A percentile compares a stretch with the other conserved stretches of the same genome.
Conservation (phyloP, 2,888 invertebrate genomes). For the Amblyjoppa proteus region DNA sequence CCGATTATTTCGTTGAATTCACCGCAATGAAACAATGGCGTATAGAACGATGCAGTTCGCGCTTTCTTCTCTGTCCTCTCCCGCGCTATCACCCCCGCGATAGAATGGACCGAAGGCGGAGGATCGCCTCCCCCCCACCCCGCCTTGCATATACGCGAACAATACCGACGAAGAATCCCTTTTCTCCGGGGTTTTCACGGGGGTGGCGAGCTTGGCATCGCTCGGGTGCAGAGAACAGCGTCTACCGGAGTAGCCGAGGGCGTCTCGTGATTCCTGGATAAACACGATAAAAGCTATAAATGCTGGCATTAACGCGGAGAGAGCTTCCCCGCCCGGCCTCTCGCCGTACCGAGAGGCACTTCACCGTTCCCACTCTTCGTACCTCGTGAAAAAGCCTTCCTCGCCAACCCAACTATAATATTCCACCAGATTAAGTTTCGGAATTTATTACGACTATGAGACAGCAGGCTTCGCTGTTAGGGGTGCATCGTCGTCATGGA, state of each 20-base stretch:
- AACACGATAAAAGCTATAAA: slow-evolving; percentile 70
- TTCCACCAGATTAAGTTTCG: slow-evolving; percentile 59
- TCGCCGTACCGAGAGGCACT: slow-evolving; percentile 47
- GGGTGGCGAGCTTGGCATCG: slow-evolving; percentile 25
- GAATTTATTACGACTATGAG: slow-evolving; percentile 63
- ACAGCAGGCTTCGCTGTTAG: slow-evolving; percentile 34
- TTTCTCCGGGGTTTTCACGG: slow-evolving; percentile 55
- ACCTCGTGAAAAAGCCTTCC: slow-evolving; percentile 5
- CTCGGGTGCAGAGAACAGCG: slow-evolving; percentile 51
- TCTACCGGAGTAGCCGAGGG: slow-evolving; percentile 57
- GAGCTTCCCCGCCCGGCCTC: slow-evolving; percentile 47
- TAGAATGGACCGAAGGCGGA: slow-evolving; percentile 42
- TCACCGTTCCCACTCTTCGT: slow-evolving; percentile 30
- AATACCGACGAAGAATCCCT: slow-evolving; percentile 65
- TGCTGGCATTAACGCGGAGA: slow-evolving; percentile 64
- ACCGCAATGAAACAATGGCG: slow-evolving; percentile 60
- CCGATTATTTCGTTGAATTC: slow-evolving; percentile 61
- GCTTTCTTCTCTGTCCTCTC: slow-evolving; percentile 33
- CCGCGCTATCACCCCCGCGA: slow-evolving; percentile 15
- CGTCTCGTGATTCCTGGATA: slow-evolving; percentile 69
- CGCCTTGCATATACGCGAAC: slow-evolving; percentile 37
- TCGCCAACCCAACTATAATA: slow-evolving; percentile 57
- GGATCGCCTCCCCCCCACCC: slow-evolving; percentile 9
- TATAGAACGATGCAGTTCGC: slow-evolving; percentile 49
- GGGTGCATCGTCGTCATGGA: not conserved